Evolutionary conservation across 2,113 vertebrate species (phyloP), one percentile per base, ranked within the genome.

Genomic region (Asarcornis scutulata): DNA sequence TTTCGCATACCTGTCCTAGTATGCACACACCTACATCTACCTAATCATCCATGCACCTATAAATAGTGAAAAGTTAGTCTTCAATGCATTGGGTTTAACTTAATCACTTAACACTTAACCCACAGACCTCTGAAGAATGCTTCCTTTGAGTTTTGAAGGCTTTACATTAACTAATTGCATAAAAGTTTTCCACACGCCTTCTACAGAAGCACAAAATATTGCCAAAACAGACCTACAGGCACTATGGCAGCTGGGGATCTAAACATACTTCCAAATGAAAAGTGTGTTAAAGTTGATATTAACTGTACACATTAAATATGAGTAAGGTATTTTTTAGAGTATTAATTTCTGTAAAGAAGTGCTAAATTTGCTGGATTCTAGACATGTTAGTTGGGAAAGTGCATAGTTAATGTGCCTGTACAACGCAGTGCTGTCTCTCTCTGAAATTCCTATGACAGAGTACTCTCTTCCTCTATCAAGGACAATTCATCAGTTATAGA

Each of bases 41-140:
- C 7, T 15, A 59, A 74, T 21, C 50, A 83, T 15, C 50, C 17
- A 31, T 4, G 1, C 11, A 11, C 1, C 2, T 1, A 3, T 1
- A 0, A 42, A 48, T 4, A 34, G 4, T 8, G 17, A 53, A 66
- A 50, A 17, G 7, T 48, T 75, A 50, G 17, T 6, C 18, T n/a
- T 56, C 9, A 55, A 48, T 7, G 50, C 1, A 17, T 80, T 68
- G 52, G 26, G 6, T 8, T 72, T 63, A 72, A 40, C 10, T 66
- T 69, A 9, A 20, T 53, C 44, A 53, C 48, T 42, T 42, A 73
- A 5, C 14, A 11, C 8, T 23, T 60, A 10, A 68, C 9, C 32
- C 59, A 52, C 25, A 73, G 50, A 7, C 38, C 22, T n/a, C 16
- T 3, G 1, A 82, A 74, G n/a, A 84, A 53, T 14, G 6, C 20